Evolutionary conservation across 1,140 invertebrate species (phyloP), one percentile per base, ranked within the genome.

Genomic region (Drosophila pseudoananassae): DNA sequence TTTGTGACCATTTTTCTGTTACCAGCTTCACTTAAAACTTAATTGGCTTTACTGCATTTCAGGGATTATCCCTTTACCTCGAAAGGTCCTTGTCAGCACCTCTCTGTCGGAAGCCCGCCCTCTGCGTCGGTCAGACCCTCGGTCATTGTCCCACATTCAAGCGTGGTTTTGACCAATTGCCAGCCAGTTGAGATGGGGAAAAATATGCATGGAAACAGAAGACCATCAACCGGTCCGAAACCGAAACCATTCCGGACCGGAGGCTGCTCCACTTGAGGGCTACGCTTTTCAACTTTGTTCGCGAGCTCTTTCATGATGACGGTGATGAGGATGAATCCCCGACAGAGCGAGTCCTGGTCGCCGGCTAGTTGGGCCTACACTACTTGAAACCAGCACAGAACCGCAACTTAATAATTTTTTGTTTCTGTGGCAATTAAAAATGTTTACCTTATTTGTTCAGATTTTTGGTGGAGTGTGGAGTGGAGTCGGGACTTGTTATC

Each of bases 361-460:
- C 14, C 8, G 55, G 66, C 65, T 72, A 70, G 65, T 58, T 72
- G 60, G 25, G 29, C 15, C 36, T 27, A 5, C 31, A 31, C 47
- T 50, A 75, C 61, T 56, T 47, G 71, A 73, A 55, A 51, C 43
- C 33, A n/a, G 54, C 66, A 43, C 72, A 50, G 79, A 83, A 80
- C 81, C 80, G 76, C 80, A 84, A 80, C 77, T 85, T 87, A 75
- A 87, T 85, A 75, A 81, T 87, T 83, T 83, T 82, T 72, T 47
- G 80, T 80, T 80, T 78, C 74, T 78, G 81, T 77, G 80, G 78
- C 82, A 87, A 87, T 87, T 87, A 87, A 87, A 87, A 87, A 76
- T 87, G 87, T 81, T 87, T 87, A 87, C 82, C 82, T 87, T 87
- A 87, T 87, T 87, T 87, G 82, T 50, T 5, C 23, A 25, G 23